phyloP scores from a whole-genome alignment of 2,113 vertebrate species.

The Bubo blakistoni region DNA sequence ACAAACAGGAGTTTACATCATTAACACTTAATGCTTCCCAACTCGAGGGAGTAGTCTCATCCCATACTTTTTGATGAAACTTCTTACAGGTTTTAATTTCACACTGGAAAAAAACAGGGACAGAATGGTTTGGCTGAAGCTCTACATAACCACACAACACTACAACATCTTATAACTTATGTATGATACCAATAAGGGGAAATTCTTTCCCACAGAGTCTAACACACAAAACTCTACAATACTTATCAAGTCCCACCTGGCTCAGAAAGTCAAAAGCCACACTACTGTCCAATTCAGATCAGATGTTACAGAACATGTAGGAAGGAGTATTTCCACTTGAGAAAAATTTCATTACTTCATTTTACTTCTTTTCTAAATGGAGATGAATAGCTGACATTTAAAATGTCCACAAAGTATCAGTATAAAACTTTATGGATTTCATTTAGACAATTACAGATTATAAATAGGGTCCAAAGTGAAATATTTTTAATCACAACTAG shows the following conservation, averaged over 20 bases:
- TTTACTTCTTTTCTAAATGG: neutral
- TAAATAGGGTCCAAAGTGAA: too few species aligned
- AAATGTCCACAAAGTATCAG: neutral
- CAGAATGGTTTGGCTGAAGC: neutral
- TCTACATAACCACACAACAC: neutral
- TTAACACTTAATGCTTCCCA: neutral
- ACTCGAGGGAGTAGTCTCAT: neutral
- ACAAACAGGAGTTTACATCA: neutral
- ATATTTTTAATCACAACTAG: neutral
- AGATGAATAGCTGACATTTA: neutral
- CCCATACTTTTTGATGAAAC: neutral
- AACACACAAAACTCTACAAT: neutral
- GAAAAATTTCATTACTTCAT: neutral
- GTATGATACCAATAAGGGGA: accelerated
- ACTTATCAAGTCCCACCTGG: neutral
- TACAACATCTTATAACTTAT: too few species aligned
- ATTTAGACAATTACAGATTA: neutral
- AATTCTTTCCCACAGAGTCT: neutral
- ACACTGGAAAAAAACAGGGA: neutral
- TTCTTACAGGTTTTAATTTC: neutral
- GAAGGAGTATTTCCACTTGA: neutral
- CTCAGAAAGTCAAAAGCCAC: neutral
- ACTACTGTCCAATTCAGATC: neutral
- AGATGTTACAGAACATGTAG: neutral
- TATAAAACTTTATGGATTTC: neutral